Percentiles rank a stretch among this genome's conserved stretches.
These are phyloP conservation scores for Drosophila burlai DNA, from an alignment of 1,140 invertebrate genomes.

Conservation along the genomic window DNA sequence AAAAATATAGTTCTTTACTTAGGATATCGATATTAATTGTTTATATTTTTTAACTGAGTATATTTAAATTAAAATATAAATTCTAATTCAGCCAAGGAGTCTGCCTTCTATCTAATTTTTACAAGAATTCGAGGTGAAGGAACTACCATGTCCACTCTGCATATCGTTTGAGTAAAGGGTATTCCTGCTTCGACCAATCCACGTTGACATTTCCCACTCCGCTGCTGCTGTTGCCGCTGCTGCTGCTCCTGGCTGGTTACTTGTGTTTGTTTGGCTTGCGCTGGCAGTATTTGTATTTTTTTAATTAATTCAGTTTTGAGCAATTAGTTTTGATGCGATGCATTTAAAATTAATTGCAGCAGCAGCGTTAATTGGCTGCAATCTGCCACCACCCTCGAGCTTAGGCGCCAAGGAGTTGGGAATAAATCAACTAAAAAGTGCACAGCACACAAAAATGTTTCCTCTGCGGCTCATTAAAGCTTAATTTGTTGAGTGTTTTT, in stretches of 20 bases:
- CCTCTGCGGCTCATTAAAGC: slow-evolving; percentile 48
- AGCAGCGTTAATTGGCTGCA: slow-evolving; percentile 57
- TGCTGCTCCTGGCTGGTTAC: background rate
- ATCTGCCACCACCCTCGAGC: slow-evolving; percentile 23
- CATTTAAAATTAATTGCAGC: slow-evolving; percentile 63
- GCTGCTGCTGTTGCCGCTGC: background rate
- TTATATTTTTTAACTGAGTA: too few relatives aligned
- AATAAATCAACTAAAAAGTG: slow-evolving; percentile 52
- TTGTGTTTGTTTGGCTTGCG: slow-evolving; percentile 29
- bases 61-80: too few relatives aligned
- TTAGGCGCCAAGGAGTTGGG: slow-evolving; percentile 14
- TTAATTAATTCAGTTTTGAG: slow-evolving; percentile 62
- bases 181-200: background rate
- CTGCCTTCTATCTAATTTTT: background rate
- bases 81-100: background rate
- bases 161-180: background rate
- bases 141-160: background rate
- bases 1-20: too few relatives aligned
- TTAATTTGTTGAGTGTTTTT: slow-evolving; percentile 29
- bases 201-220: background rate
- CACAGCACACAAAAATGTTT: slow-evolving; percentile 43
- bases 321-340: slow-evolving; percentile 65
- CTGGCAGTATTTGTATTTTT: slow-evolving; percentile 44
- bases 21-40: too few relatives aligned
- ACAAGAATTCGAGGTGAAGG: background rate